Evolutionary conservation across 2,888 invertebrate genomes (phyloP).

Genomic region (Melieria crassipennis): DNA sequence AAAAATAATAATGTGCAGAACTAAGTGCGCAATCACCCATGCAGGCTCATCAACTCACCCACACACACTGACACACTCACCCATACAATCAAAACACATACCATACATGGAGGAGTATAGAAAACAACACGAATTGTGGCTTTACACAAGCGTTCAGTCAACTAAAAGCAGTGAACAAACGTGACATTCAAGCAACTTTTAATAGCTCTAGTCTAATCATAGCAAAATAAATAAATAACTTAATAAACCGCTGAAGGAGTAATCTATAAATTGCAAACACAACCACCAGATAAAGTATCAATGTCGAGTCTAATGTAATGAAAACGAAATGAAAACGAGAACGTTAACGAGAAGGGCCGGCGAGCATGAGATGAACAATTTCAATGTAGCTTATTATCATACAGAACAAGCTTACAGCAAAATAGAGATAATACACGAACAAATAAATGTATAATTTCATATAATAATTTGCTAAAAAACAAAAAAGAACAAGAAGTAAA

Average conservation of each 20-base stretch:
- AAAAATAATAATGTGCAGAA: too few relatives aligned
- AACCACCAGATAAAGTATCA: slow-evolving; percentile 55
- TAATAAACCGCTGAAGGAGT: slow-evolving; percentile 34
- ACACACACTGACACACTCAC: too few relatives aligned
- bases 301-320: slow-evolving; percentile 54
- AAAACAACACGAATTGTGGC: too few relatives aligned
- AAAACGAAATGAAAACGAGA: slow-evolving; percentile 11
- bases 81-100: too few relatives aligned
- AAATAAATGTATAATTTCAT: slow-evolving; percentile 52
- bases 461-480: slow-evolving; percentile 60
- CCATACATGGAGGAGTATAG: too few relatives aligned
- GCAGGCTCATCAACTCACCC: too few relatives aligned
- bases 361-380: slow-evolving; percentile 33
- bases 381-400: slow-evolving; percentile 50
- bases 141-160: too few relatives aligned
- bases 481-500: slow-evolving; percentile 21
- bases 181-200: not conserved
- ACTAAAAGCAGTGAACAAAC: too few relatives aligned
- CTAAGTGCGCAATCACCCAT: too few relatives aligned
- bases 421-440: slow-evolving; percentile 18
- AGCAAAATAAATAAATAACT: slow-evolving; percentile 34
- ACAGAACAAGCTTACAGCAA: not conserved
- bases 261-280: slow-evolving; percentile 56
- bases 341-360: slow-evolving; percentile 38
- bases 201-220: slow-evolving; percentile 11